Conservation (phyloP, 2,888 invertebrate genomes). For the Morpho achilles region DNA sequence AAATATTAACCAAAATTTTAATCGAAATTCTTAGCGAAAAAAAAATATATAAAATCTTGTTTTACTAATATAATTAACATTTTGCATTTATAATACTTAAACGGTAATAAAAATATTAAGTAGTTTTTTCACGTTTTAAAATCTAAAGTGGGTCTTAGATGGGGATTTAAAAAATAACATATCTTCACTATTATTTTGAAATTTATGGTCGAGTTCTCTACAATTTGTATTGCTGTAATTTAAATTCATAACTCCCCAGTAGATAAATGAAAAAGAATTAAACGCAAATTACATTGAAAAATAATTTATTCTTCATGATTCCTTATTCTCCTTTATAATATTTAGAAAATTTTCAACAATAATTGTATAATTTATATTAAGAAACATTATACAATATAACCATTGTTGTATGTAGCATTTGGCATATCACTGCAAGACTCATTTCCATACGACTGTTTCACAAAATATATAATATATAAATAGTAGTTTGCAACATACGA, state of each 20-base stretch:
- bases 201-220: no score
- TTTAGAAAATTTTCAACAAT: conserved; percentile 78
- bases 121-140: no score
- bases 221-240: no score
- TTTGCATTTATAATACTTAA: no score
- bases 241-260: neutral
- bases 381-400: conserved; percentile 71
- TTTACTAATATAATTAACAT: no score
- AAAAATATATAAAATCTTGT: no score
- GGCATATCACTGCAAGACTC: conserved; percentile 76
- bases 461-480: conserved; percentile 48
- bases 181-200: no score
- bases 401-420: conserved; percentile 72
- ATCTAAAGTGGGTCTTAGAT: no score
- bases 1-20: no score
- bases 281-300: conserved; percentile 62
- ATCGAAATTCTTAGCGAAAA: no score
- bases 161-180: no score
- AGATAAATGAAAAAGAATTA: neutral
- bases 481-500: conserved; percentile 14
- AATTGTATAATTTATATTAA: conserved; percentile 72
- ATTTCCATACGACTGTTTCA: conserved; percentile 44
- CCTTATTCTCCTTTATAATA: conserved; percentile 70
- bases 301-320: conserved; percentile 77
- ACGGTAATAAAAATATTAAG: no score